Conservation (phyloP, 1,140 invertebrate species). For the Planococcus citri region DNA sequence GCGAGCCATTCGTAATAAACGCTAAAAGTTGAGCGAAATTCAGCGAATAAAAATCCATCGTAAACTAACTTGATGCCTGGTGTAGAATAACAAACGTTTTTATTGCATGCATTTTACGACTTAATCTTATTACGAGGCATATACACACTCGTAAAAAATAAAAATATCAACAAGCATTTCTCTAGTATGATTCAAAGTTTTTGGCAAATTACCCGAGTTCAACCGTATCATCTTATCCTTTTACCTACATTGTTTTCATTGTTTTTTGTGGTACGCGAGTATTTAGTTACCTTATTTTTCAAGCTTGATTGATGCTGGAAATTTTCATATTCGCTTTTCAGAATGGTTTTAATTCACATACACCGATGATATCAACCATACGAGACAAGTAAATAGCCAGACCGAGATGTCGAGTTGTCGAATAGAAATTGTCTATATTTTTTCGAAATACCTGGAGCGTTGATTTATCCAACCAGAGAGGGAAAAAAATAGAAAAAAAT, state of each 20-base stretch:
- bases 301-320: too few relatives aligned
- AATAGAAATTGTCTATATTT: too few relatives aligned
- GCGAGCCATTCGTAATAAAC: too few relatives aligned
- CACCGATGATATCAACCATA: too few relatives aligned
- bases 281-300: too few relatives aligned
- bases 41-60: not conserved
- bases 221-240: not conserved
- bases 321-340: too few relatives aligned
- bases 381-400: too few relatives aligned
- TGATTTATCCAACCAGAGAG: too few relatives aligned
- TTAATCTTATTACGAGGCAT: conserved; percentile 3
- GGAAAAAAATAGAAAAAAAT: too few relatives aligned
- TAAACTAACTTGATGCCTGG: not conserved
- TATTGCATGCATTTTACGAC: not conserved
- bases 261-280: not conserved
- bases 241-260: not conserved
- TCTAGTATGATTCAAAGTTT: not conserved
- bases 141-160: not conserved
- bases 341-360: too few relatives aligned
- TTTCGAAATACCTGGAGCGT: too few relatives aligned
- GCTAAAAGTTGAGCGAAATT: not conserved
- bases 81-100: conserved; percentile 4
- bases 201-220: not conserved
- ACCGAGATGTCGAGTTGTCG: too few relatives aligned
- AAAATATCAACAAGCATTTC: conserved; percentile 2